These are phyloP conservation scores for Chondrilla cf. caribensis DNA, from an alignment of 37 sponge, comb jelly and placozoan genomes.

Conservation along the genomic window DNA sequence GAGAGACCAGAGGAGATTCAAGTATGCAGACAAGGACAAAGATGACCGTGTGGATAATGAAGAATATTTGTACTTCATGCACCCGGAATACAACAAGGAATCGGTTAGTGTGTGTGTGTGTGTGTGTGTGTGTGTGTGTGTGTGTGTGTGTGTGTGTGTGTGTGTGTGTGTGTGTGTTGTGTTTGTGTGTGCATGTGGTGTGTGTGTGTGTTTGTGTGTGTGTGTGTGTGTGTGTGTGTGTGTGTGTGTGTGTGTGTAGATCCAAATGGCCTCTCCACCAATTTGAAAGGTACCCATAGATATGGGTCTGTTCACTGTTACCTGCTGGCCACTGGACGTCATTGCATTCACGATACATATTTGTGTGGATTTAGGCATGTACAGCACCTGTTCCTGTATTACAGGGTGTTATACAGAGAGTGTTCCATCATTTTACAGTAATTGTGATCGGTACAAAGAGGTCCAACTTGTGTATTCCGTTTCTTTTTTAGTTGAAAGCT, in stretches of 20 bases:
- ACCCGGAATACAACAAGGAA: constrained; percentile 19
- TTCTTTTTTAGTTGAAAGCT: not conserved
- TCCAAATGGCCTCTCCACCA: too few relatives aligned
- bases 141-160: constrained; percentile 1
- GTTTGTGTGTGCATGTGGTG: too few relatives aligned
- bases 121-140: not conserved
- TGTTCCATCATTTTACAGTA: too few relatives aligned
- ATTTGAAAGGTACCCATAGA: too few relatives aligned
- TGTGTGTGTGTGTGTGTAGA: not conserved
- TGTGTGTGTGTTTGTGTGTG: not conserved
- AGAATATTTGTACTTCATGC: constrained; percentile 6
- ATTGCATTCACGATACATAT: too few relatives aligned
- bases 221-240: constrained; percentile 15
- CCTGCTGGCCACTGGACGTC: too few relatives aligned
- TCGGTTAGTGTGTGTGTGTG: constrained; percentile 6
- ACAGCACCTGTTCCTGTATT: too few relatives aligned
- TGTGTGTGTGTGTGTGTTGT: not conserved
- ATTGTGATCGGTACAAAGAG: too few relatives aligned
- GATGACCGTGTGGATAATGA: not conserved
- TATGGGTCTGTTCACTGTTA: too few relatives aligned
- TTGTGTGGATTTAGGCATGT: too few relatives aligned
- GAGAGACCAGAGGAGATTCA: constrained; percentile 1
- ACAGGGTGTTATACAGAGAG: too few relatives aligned
- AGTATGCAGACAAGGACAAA: not conserved
- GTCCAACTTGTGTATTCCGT: too few relatives aligned